Conservation (phyloP, 23 tunicate species). For the Ciona savignyi region DNA sequence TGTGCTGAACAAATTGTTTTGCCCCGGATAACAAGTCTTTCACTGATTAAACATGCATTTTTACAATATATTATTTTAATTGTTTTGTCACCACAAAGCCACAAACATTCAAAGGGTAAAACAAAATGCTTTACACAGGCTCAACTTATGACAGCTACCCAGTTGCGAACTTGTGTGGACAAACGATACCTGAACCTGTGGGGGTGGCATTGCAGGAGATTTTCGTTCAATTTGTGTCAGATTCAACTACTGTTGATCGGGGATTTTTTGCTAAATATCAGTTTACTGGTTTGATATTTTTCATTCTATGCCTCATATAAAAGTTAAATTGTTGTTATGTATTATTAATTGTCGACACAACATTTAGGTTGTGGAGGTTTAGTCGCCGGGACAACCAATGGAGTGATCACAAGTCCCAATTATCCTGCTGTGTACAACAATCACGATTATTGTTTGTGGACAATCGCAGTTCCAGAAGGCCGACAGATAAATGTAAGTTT, state of each 20-base stretch:
- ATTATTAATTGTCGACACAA: too few species aligned
- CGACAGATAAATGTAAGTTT: slow-evolving; percentile 55
- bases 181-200: slow-evolving; percentile 29
- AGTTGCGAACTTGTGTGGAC: slow-evolving; percentile 44
- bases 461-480: slow-evolving; percentile 63
- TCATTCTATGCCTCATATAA: too few species aligned
- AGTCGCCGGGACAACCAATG: slow-evolving; percentile 60
- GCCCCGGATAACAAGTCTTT: too few species aligned
- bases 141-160: slow-evolving; percentile 34
- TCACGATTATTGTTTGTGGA: slow-evolving; percentile 95
- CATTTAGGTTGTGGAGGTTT: slow-evolving; percentile 88
- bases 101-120: not conserved
- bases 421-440: slow-evolving; percentile 66
- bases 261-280: slow-evolving; percentile 51
- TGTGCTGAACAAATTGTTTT: too few species aligned
- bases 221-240: slow-evolving; percentile 66
- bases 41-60: too few species aligned
- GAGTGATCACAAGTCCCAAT: slow-evolving; percentile 76
- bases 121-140: slow-evolving; percentile 18
- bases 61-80: too few species aligned
- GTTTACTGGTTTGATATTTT: slow-evolving; percentile 58
- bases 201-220: slow-evolving; percentile 52
- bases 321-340: too few species aligned
- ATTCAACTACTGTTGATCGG: slow-evolving; percentile 26
- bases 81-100: too few species aligned